A percentile compares a stretch with the other conserved stretches of the same genome.
Conservation (phyloP, 2,888 invertebrate genomes). For the Euclidia mi region DNA sequence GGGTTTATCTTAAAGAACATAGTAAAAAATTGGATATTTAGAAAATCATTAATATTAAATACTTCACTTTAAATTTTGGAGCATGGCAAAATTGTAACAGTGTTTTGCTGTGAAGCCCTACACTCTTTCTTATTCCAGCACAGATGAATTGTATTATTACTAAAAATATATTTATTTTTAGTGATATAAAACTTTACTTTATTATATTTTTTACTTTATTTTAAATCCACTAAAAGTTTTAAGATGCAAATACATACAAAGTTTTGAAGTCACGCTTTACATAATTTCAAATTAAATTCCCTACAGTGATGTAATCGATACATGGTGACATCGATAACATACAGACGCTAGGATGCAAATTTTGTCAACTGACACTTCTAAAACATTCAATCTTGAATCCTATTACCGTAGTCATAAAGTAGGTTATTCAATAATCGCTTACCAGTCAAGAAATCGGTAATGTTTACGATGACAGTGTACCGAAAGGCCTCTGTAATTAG, state of each 20-base stretch:
- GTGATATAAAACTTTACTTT: too few relatives aligned
- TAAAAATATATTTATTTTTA: too few relatives aligned
- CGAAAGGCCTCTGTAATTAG: slow-evolving; percentile 46
- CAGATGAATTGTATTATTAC: too few relatives aligned
- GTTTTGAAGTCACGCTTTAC: slow-evolving; percentile 10
- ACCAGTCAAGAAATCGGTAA: slow-evolving; percentile 15
- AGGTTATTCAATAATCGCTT: slow-evolving; percentile 15
- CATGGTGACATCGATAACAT: slow-evolving; percentile 31
- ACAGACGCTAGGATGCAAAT: slow-evolving; percentile 32
- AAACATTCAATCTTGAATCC: slow-evolving; percentile 20
- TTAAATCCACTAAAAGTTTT: neutral
- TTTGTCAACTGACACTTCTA: slow-evolving; percentile 3
- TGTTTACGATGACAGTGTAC: slow-evolving; percentile 46
- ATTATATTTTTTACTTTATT: too few relatives aligned
- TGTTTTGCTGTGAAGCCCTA: too few relatives aligned
- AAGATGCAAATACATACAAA: slow-evolving; percentile 7
- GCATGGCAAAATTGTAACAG: too few relatives aligned
- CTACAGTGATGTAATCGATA: slow-evolving; percentile 26
- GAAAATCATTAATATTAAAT: too few relatives aligned
- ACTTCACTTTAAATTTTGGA: too few relatives aligned
- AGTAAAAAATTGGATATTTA: too few relatives aligned
- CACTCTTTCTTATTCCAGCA: too few relatives aligned
- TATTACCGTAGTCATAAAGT: slow-evolving; percentile 27
- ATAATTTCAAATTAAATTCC: slow-evolving; percentile 36
- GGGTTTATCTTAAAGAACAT: too few relatives aligned